A percentile compares a stretch with the other conserved stretches of the same genome.
These are phyloP conservation scores for Proisotoma minuta DNA, from an alignment of 2,888 invertebrate species.

Conservation along the genomic window DNA sequence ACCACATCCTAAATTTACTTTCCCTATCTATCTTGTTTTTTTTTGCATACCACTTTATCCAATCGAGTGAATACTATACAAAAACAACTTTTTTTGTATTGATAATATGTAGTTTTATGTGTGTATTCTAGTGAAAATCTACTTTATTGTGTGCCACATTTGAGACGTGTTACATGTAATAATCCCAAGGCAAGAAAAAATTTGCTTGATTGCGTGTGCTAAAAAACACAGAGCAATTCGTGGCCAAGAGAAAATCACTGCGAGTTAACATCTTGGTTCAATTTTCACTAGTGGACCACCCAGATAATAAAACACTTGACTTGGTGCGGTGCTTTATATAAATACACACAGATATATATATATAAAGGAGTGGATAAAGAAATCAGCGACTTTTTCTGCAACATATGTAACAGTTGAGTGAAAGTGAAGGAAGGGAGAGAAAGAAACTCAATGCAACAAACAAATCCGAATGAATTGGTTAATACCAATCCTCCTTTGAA, in stretches of 20 bases:
- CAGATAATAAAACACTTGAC: no score
- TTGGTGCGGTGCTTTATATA: background rate
- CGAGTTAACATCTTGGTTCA: constrained; percentile 1
- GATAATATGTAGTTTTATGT: no score
- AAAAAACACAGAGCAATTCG: background rate
- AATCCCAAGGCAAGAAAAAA: background rate
- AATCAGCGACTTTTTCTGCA: constrained; percentile 4
- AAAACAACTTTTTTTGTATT: no score
- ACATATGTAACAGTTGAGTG: constrained; percentile 13
- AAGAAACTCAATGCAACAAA: background rate
- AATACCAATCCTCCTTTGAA: background rate
- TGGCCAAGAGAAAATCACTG: background rate
- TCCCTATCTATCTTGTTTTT: background rate
- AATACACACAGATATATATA: background rate
- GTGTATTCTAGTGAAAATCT: background rate
- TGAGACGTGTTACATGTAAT: background rate
- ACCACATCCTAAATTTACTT: constrained; percentile 1
- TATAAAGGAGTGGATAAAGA: background rate
- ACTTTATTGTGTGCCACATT: background rate
- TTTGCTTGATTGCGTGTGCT: constrained; percentile 5
- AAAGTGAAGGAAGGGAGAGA: background rate
- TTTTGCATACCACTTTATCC: constrained; percentile 1
- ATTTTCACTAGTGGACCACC: no score
- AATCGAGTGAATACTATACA: no score
- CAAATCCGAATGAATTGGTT: constrained; percentile 15